phyloP scores from a whole-genome alignment of 2,113 vertebrate species.

The Saccopteryx bilineata region DNA sequence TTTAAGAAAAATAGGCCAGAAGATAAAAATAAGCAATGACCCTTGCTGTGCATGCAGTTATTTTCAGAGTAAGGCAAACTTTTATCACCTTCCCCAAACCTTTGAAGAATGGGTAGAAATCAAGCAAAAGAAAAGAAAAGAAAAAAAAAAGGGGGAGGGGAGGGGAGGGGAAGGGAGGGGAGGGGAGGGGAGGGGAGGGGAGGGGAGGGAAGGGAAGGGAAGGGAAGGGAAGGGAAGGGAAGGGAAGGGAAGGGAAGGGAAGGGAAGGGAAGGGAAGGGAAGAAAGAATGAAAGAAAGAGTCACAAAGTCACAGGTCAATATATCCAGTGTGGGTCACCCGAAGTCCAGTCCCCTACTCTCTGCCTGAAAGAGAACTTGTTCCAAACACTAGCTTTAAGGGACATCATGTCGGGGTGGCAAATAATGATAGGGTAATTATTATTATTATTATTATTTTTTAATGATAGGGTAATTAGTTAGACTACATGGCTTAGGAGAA shows the following conservation, averaged over 20 bases:
- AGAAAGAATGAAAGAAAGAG: not conserved
- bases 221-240: too few species aligned
- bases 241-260: too few species aligned
- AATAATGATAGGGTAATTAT: not conserved
- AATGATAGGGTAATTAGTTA: not conserved
- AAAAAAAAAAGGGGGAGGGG: too few species aligned
- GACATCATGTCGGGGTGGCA: fast-evolving
- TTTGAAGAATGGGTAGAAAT: conserved; percentile 23
- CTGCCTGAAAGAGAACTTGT: not conserved
- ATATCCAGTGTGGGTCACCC: not conserved
- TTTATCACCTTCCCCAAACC: conserved; percentile 13
- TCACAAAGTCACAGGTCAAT: not conserved
- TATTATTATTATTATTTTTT: too few species aligned
- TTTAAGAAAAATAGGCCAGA: conserved; percentile 58
- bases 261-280: too few species aligned
- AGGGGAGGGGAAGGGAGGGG: too few species aligned
- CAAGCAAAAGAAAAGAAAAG: not conserved
- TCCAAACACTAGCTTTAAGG: not conserved
- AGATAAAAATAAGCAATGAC: conserved; percentile 68
- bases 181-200: too few species aligned
- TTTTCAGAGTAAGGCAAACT: conserved; percentile 57
- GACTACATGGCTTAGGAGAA: not conserved
- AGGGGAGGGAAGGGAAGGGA: too few species aligned
- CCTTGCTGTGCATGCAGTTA: not conserved
- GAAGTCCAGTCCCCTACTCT: not conserved